phyloP scores from a whole-genome alignment of 2,113 vertebrate genomes.

The Hydrochoerus hydrochaeris region DNA sequence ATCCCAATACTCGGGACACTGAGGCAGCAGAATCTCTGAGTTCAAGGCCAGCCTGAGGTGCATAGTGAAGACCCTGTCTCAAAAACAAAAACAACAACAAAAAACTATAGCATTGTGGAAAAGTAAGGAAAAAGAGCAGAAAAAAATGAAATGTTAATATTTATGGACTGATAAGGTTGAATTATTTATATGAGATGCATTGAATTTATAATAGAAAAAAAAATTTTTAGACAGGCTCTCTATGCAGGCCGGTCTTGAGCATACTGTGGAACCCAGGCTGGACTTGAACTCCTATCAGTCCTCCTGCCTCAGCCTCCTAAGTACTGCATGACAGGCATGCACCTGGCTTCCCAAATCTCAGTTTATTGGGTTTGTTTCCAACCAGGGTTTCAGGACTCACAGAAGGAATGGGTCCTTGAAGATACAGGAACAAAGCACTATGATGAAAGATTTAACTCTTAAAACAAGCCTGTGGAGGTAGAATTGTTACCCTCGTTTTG shows the following conservation, averaged over 20 bases:
- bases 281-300: background rate
- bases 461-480: background rate
- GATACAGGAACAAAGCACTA: background rate
- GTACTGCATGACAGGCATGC: background rate
- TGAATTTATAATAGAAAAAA: background rate
- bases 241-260: background rate
- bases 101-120: background rate
- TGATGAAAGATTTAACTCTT: constrained; percentile 6
- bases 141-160: background rate
- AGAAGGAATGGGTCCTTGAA: background rate
- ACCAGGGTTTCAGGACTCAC: background rate
- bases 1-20: too few species aligned
- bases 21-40: too few species aligned
- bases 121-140: background rate
- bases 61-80: too few species aligned
- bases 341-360: background rate
- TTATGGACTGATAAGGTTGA: background rate
- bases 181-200: background rate
- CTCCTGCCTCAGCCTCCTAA: background rate
- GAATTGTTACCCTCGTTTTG: background rate
- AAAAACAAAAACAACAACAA: background rate
- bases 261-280: background rate
- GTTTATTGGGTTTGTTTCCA: background rate
- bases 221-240: background rate
- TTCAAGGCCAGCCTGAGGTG: too few species aligned